Percentiles rank a stretch among this genome's conserved stretches.
Evolutionary conservation across 2,113 vertebrate genomes (phyloP).

Genomic region (Channa maculata): DNA sequence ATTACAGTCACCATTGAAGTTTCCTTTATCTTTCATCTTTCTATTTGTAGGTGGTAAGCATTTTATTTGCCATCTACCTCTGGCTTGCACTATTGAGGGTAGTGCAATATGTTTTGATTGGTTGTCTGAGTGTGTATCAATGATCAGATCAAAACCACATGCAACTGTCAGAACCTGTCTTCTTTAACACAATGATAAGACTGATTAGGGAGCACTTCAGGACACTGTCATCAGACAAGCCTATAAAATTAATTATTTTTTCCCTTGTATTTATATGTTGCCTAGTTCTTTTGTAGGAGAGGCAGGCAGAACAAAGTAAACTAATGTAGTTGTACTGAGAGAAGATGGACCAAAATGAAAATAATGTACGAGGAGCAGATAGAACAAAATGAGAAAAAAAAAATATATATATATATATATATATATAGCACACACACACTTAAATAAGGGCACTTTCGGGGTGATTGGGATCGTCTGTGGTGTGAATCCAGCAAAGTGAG

Average conservation of each 20-base stretch:
- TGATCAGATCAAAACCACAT: slow-evolving; percentile 45
- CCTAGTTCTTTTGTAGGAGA: slow-evolving; percentile 10
- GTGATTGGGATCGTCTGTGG: slow-evolving; percentile 77
- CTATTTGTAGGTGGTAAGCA: slow-evolving; percentile 57
- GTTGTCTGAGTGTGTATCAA: slow-evolving; percentile 46
- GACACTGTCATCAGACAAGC: slow-evolving; percentile 2
- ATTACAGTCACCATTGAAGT: slow-evolving; percentile 40
- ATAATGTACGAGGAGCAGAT: background rate
- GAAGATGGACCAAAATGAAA: slow-evolving; percentile 1
- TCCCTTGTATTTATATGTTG: slow-evolving; percentile 13
- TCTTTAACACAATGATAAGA: slow-evolving; percentile 26
- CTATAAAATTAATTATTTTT: slow-evolving; percentile 15
- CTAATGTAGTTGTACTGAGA: background rate
- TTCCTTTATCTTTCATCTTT: slow-evolving; percentile 54
- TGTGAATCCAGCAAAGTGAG: slow-evolving; percentile 78
- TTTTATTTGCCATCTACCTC: slow-evolving; percentile 61
- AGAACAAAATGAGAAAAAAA: slow-evolving; percentile 13
- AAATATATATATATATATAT: no score
- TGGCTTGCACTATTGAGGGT: slow-evolving; percentile 27
- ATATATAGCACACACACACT: slow-evolving; percentile 22
- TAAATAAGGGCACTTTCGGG: slow-evolving; percentile 58
- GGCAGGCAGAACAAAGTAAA: slow-evolving; percentile 8
- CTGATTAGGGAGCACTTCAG: slow-evolving; percentile 22
- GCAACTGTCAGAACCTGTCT: slow-evolving; percentile 47
- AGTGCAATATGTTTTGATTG: slow-evolving; percentile 50